These are phyloP conservation scores for Goniozus legneri DNA, from an alignment of 1,140 invertebrate species.

Conservation along the genomic window DNA sequence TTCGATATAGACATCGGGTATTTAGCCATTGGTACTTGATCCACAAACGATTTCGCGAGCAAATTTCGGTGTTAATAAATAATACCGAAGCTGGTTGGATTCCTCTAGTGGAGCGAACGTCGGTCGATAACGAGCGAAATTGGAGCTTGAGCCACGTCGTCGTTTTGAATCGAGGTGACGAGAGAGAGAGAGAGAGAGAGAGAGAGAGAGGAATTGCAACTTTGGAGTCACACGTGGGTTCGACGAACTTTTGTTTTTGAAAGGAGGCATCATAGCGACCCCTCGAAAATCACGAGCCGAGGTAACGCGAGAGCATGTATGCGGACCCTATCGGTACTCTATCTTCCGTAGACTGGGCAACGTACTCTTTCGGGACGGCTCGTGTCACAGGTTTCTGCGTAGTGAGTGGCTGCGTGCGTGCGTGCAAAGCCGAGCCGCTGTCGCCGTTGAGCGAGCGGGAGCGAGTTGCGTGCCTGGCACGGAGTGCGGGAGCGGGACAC, in stretches of 20 bases:
- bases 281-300: constrained; percentile 31
- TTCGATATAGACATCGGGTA: not conserved
- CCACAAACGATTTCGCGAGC: not conserved
- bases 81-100: not conserved
- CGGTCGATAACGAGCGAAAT: no score
- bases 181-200: not conserved
- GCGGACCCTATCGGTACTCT: constrained; percentile 30
- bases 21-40: not conserved
- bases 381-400: no score
- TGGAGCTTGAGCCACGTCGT: no score
- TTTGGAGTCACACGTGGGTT: constrained; percentile 11
- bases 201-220: not conserved
- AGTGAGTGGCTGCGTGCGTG: not conserved
- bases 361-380: no score
- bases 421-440: not conserved
- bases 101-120: not conserved
- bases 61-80: not conserved
- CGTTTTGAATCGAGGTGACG: constrained; percentile 7
- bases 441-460: constrained; percentile 10
- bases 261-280: constrained; percentile 31
- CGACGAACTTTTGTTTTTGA: constrained; percentile 33
- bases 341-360: constrained; percentile 18
- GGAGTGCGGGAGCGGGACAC: constrained; percentile 16
- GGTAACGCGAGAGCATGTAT: constrained; percentile 15
- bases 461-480: constrained; percentile 28